Base-by-base conservation (phyloP, 2,113 vertebrate genomes). In the Hypomesus transpacificus region DNA sequence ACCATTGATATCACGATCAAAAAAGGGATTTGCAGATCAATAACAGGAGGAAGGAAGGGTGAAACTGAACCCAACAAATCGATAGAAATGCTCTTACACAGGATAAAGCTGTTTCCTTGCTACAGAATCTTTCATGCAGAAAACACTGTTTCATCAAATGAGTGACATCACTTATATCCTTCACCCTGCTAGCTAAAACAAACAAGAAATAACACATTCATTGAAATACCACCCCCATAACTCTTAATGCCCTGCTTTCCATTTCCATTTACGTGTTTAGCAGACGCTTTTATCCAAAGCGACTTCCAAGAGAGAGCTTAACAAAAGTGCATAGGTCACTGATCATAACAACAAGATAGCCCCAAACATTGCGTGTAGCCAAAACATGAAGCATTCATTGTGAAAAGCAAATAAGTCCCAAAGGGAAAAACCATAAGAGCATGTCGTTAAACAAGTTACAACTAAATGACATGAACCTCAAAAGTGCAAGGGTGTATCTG, bases 1-100 rank as follows among this genome's bases (percentile, higher is more conserved):
- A 73, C 75, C 24, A 39, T 54, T 68, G 16, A 46, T 7, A 46
- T 46, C 9, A 20, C 21, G 71, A 74, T 69, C 1, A 34, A 80
- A 78, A 77, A 75, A 65, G 54, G 39, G 34, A 61, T 53, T 59
- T 67, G 21, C 13, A 39, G 75, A 85, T 86, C 79, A 81, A 85
- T 78, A 78, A 58, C 52, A 73, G 58, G 9, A 58, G 58, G 77
- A 71, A 52, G 60, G 52, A 79, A 75, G 57, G 80, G 58, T 73
- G 76, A 65, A 78, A 82, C 16, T 77, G 60, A 69, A 75, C 58
- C 70, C 66, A 65, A 68, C 53, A 67, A 39, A 66, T 85, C 74
- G 69, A 80, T 77, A 82, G 56, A 70, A 52, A 73, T 76, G 51
- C 61, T 64, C 64, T 71, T 63, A 65, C 68, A 68, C 68, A 68